Evolutionary conservation across 1,140 invertebrate genomes (phyloP).

Genomic region (Colletes gigas): DNA sequence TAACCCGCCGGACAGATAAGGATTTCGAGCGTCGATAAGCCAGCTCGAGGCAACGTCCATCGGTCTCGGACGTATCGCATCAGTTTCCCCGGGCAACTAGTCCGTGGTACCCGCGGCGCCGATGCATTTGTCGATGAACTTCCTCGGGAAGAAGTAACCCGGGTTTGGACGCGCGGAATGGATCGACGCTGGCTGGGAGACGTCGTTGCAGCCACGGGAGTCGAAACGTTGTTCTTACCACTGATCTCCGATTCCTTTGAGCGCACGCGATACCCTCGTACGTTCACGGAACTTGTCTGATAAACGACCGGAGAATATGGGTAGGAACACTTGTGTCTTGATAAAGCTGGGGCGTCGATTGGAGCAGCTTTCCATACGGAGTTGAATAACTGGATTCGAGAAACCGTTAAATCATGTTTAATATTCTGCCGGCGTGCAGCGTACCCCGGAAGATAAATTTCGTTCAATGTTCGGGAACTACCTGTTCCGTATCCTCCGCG

Average conservation of each 20-base stretch:
- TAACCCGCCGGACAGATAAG: slow-evolving; percentile 71
- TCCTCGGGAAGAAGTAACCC: too few species aligned
- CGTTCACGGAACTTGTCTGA: neutral
- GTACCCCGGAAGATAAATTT: slow-evolving; percentile 17
- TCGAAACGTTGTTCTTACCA: slow-evolving; percentile 1
- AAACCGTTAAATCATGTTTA: slow-evolving; percentile 27
- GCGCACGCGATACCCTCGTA: neutral
- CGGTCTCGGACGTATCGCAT: slow-evolving; percentile 59
- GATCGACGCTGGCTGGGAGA: neutral
- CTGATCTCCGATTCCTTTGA: neutral
- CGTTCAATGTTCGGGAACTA: neutral
- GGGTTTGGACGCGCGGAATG: neutral
- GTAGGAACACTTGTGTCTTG: slow-evolving; percentile 25
- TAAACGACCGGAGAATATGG: slow-evolving; percentile 38
- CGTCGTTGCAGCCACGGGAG: neutral
- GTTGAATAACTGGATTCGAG: neutral
- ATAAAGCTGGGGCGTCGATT: slow-evolving; percentile 23
- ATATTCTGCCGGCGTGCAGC: slow-evolving; percentile 5
- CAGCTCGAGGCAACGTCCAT: slow-evolving; percentile 48
- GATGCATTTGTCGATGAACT: slow-evolving; percentile 40
- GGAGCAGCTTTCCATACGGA: neutral
- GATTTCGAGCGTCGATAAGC: slow-evolving; percentile 63
- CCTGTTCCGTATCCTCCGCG: too few species aligned
- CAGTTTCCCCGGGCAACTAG: slow-evolving; percentile 32
- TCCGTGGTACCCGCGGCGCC: slow-evolving; percentile 14